Evolutionary conservation across 1,140 invertebrate species (phyloP).

Genomic region (Homalodisca vitripennis): DNA sequence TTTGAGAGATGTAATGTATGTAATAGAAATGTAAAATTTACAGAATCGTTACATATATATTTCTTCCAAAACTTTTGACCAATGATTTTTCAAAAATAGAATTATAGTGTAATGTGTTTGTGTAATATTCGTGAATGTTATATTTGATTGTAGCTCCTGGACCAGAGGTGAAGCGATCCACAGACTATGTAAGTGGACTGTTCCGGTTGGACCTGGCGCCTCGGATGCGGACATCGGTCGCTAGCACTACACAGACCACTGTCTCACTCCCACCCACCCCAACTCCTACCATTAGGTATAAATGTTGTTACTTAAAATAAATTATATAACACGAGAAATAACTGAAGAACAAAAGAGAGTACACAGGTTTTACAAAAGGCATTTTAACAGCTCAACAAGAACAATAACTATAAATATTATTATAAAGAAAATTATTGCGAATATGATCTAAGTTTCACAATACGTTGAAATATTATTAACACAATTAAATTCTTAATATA

Average conservation of each 20-base stretch:
- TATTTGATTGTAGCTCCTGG: constrained; percentile 57
- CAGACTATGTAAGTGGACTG: constrained; percentile 76
- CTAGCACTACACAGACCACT: constrained; percentile 23
- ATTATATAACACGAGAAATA: too few relatives aligned
- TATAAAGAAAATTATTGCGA: too few relatives aligned
- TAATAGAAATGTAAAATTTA: too few relatives aligned
- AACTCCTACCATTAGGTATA: background rate
- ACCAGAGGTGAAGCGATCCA: constrained; percentile 69
- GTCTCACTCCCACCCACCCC: background rate
- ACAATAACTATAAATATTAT: too few relatives aligned
- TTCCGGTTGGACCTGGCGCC: constrained; percentile 68
- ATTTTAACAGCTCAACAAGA: too few relatives aligned
- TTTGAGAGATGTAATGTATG: too few relatives aligned
- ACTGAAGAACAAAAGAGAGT: too few relatives aligned
- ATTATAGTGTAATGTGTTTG: constrained; percentile 24
- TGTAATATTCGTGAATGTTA: constrained; percentile 6
- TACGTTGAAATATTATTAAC: too few relatives aligned
- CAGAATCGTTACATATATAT: background rate
- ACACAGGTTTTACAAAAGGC: too few relatives aligned
- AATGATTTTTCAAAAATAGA: background rate
- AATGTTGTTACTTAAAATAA: too few relatives aligned
- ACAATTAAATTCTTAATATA: too few relatives aligned
- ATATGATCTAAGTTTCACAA: too few relatives aligned
- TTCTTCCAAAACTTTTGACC: background rate
- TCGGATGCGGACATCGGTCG: constrained; percentile 49